Base-by-base conservation (phyloP, 1,140 invertebrate genomes). In the Drosophila aff. region DNA sequence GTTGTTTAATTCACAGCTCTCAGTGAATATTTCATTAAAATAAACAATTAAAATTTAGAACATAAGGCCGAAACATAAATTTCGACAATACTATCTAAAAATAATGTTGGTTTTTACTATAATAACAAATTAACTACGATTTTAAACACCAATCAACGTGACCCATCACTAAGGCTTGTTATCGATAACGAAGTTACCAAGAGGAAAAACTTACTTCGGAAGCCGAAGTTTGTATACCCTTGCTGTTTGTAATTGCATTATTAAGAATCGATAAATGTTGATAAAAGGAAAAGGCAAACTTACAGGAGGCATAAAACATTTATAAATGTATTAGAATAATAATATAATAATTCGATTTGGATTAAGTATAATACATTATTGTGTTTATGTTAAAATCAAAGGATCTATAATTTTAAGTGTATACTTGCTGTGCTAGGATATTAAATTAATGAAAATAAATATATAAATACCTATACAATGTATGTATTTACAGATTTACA, bases 141-240 rank as follows among this genome's bases (percentile, higher is more conserved):
- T 55, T 16, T 9, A 5, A 23, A 16, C 9, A 55, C 4, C 13
- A 16, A 5, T 23, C 13, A 16, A 23, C 13, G 5, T n/a, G 23
- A 11, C 11, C 38, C 23, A 47, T 26, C 33, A 15, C n/a, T 21
- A 31, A 7, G 21, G 10, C 33, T 4, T 36, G 33, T 18, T 58
- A 69, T 40, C 43, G 40, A 40, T 60, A 65, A 13, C 28, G 26
- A 65, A 46, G 23, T 49, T 26, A 16, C 9, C 7, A 49, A 21
- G 21, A 21, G 21, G 21, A 2, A 21, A 21, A 21, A 21, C 1
- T 21, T 21, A 21, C 21, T 21, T 43, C 3, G 7, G 13, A 9
- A 3, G 4, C 2, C 46, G 46, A 47, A 10, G 7, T 26, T 26
- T 47, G 13, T 16, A 16, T 26, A 47, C 46, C 21, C 46, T 47